A percentile compares a stretch with the other conserved stretches of the same genome.
These are phyloP conservation scores for Montipora efflorescens DNA, from an alignment of 64 coral and sea anemone species.

Conservation along the genomic window DNA sequence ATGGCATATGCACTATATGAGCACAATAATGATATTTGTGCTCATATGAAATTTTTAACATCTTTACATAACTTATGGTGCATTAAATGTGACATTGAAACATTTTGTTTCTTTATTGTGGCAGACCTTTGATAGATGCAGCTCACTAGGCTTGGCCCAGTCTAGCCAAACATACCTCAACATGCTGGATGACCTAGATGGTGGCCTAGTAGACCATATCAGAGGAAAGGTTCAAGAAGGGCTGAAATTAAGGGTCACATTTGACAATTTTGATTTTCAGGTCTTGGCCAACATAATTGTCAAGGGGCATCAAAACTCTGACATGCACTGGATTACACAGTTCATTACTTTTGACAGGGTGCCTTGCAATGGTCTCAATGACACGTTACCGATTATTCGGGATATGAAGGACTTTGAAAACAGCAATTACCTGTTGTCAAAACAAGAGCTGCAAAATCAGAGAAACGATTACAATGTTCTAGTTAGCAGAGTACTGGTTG, in stretches of 20 bases:
- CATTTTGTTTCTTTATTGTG: background rate
- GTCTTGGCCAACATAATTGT: conserved; percentile 60
- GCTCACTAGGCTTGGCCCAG: conserved; percentile 30
- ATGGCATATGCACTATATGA: no score
- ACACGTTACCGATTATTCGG: background rate
- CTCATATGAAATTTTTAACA: no score
- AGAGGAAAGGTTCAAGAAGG: background rate
- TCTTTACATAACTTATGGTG: no score
- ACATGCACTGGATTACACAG: conserved; percentile 67
- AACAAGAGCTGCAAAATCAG: background rate
- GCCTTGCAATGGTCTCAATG: background rate
- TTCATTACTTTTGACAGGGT: conserved; percentile 51
- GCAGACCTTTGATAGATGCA: background rate
- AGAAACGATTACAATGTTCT: background rate
- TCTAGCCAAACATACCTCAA: conserved; percentile 42
- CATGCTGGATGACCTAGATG: conserved; percentile 42
- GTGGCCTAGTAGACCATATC: background rate
- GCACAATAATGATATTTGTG: no score
- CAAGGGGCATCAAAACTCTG: conserved; percentile 52
- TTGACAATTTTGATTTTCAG: conserved; percentile 73
- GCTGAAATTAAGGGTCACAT: conserved; percentile 23
- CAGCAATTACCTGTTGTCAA: background rate
- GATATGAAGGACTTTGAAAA: background rate
- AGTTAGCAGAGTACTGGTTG: background rate
- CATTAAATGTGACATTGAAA: background rate